Percentiles rank a stretch among this genome's conserved stretches.
phyloP scores from a whole-genome alignment of 1,140 invertebrate genomes.

The Musca vetustissima region DNA sequence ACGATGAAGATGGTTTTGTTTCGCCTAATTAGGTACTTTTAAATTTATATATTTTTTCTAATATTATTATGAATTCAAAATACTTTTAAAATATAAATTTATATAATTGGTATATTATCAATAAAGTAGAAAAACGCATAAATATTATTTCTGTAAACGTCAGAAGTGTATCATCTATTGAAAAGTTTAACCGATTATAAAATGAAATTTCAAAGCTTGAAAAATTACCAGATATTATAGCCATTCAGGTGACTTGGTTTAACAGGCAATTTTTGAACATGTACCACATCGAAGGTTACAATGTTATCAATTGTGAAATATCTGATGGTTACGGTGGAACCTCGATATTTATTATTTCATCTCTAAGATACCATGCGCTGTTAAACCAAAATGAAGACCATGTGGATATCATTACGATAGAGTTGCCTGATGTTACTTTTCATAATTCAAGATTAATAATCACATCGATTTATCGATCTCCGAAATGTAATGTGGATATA shows the following conservation, averaged over 20 bases:
- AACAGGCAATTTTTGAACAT: background rate
- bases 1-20: no score
- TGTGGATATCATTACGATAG: background rate
- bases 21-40: no score
- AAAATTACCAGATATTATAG: slow-evolving; percentile 2
- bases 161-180: background rate
- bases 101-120: no score
- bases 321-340: background rate
- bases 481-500: background rate
- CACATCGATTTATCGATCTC: background rate
- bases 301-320: no score
- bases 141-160: background rate
- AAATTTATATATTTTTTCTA: no score
- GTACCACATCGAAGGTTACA: background rate
- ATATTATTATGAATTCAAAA: no score
- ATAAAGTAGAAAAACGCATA: no score
- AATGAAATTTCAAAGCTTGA: background rate
- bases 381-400: background rate
- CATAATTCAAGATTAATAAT: no score
- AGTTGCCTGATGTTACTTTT: background rate
- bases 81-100: no score
- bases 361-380: background rate
- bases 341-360: background rate
- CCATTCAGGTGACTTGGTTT: background rate
- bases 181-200: background rate